Conservation (phyloP, 2,797 vertebrate genomes). For the Syncerus caffer region DNA sequence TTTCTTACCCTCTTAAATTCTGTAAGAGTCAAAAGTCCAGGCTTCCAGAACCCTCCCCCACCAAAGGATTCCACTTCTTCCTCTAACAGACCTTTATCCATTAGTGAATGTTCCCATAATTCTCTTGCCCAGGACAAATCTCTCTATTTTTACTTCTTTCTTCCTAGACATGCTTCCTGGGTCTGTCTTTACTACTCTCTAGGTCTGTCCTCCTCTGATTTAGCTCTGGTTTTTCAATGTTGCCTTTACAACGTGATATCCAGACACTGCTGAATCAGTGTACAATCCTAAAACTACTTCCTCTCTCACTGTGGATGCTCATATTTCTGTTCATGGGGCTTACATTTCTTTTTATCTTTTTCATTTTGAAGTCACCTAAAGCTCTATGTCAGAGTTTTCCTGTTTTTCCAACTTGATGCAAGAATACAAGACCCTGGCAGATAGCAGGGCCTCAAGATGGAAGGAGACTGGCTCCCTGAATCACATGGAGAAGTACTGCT, state of each 20-base stretch:
- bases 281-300: neutral
- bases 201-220: neutral
- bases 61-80: neutral
- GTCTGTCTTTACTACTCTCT: neutral
- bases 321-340: neutral
- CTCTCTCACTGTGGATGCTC: neutral
- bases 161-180: neutral
- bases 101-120: neutral
- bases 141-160: neutral
- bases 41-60: neutral
- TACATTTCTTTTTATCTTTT: neutral
- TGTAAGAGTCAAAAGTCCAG: neutral
- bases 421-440: neutral
- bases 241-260: neutral
- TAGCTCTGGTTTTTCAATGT: neutral
- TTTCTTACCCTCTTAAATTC: neutral
- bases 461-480: neutral
- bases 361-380: neutral
- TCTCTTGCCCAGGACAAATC: neutral
- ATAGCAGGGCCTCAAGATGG: neutral
- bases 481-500: neutral
- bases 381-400: neutral
- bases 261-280: neutral
- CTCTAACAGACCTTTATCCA: neutral
- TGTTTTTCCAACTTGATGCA: neutral